Evolutionary conservation across 2,113 vertebrate species (phyloP).

Genomic region (Catharus fuscescens): DNA sequence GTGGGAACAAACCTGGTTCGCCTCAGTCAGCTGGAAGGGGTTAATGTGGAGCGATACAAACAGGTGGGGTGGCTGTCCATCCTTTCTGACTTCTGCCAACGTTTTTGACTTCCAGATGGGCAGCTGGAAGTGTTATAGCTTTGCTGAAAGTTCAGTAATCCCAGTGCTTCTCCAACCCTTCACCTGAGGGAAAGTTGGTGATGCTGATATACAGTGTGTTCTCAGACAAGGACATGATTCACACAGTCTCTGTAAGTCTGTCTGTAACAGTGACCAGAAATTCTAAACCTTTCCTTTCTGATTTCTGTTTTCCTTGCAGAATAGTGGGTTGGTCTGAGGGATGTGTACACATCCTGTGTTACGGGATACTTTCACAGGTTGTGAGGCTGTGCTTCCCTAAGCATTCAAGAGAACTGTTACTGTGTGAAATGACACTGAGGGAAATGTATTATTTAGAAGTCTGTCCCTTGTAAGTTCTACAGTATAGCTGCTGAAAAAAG

Average conservation of each 20-base stretch:
- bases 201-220: background rate
- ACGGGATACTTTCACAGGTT: background rate
- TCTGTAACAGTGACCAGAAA: background rate
- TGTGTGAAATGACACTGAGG: background rate
- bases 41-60: slow-evolving; percentile 97
- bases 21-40: slow-evolving; percentile 96
- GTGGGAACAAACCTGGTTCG: slow-evolving; percentile 97
- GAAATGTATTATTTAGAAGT: background rate
- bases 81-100: background rate
- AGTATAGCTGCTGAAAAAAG: background rate
- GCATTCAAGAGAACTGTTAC: background rate
- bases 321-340: background rate
- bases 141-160: background rate
- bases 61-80: slow-evolving; percentile 77
- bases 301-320: background rate
- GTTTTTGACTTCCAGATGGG: background rate
- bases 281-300: background rate
- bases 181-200: background rate
- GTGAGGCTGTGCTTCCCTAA: background rate
- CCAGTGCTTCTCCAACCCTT: background rate
- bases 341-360: background rate
- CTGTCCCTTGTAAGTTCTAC: background rate
- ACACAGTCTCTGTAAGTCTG: background rate
- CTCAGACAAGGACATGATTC: background rate
- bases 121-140: background rate